Base-by-base conservation (phyloP, 2,113 vertebrate species). In the Antigone vipio region DNA sequence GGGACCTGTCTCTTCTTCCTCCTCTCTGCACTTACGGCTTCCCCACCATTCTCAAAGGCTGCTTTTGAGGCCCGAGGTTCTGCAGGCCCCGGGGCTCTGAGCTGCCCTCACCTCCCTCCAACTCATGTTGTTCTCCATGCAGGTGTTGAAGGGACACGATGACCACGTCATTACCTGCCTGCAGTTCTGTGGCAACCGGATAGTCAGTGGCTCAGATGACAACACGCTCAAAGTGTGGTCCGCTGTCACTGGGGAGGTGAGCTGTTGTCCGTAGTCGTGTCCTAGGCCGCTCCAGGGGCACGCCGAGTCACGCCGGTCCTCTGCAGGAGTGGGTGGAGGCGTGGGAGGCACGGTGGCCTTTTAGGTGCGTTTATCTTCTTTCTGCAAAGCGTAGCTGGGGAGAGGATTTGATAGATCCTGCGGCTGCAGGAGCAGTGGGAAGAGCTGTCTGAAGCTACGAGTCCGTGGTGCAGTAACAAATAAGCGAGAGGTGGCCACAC, bases 201-300 rank as follows among this genome's bases (percentile, higher is more conserved):
- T 98, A 0, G 95, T 98, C 2, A 98, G 97, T 0, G 97, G 97
- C 71, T 98, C 97, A 0, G 97, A 98, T 1, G 97, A 98, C 91
- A 98, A 98, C 64, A 98, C 97, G 0, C 97, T 98, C 32, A 98
- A 98, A 38, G 97, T 98, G 23, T 98, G 97, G 97, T 98, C 97
- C 0, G 97, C 97, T 1, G 75, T 98, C 53, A 98, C 97, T 0
- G 97, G 97, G 1, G 97, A 98, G 97, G 97, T 98, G 74, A 95
- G 94, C n/a, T n/a, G 17, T 7, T 7, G 29, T 11, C 22, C 11
- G 2, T 6, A 6, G 15, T 12, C 6, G 1, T 1, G 1, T 16
- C 40, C 4, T 7, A 26, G 63, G 38, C n/a, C 3, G 1, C 35
- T 2, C 14, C 15, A 15, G 44, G 44, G 29, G 21, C 19, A 6